Base-by-base conservation (phyloP, 2,888 invertebrate genomes). In the Heliconius cydno region DNA sequence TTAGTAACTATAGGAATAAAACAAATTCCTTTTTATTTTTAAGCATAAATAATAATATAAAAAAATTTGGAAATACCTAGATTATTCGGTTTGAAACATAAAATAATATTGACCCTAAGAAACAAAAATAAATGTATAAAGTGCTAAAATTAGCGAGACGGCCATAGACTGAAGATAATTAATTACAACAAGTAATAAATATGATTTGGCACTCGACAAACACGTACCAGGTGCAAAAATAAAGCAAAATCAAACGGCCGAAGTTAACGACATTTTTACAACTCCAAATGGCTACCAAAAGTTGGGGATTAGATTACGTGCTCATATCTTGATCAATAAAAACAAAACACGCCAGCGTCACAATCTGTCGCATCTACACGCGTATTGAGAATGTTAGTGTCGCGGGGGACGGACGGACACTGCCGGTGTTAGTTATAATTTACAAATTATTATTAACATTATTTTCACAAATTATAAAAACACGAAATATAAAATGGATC, bases 191-290 rank as follows among this genome's bases (percentile, higher is more conserved):
- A 68, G 79, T 76, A 82, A 82, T 76, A 79, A 80, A 81, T 79
- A 78, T 60, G 72, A 78, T 80, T 79, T 79, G 82, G 81, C 82
- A 79, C 28, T 75, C 75, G 72, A 68, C 76, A 86, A 85, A 87
- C 85, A 84, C 82, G 81, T 80, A 86, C 86, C 90, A 90, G 88
- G 89, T 90, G 90, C 85, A 83, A 85, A 84, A 86, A 85, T 85
- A 85, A 86, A 86, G 83, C 84, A 85, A 25, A 60, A 46, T 25
- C 38, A 15, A 70, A 84, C 86, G 75, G 38, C 46, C 22, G 4
- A 66, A 74, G 57, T 80, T 79, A 76, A 81, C 71, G 87, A 88
- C 85, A 84, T 79, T 75, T 82, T 80, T 79, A 77, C 75, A 66
- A 76, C 66, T 68, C 41, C 41, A 71, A 82, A 76, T 66, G 65